Evolutionary conservation across 2,888 invertebrate species (phyloP), one percentile per base, ranked within the genome.

Genomic region (Glyphotaelius pellucidus): DNA sequence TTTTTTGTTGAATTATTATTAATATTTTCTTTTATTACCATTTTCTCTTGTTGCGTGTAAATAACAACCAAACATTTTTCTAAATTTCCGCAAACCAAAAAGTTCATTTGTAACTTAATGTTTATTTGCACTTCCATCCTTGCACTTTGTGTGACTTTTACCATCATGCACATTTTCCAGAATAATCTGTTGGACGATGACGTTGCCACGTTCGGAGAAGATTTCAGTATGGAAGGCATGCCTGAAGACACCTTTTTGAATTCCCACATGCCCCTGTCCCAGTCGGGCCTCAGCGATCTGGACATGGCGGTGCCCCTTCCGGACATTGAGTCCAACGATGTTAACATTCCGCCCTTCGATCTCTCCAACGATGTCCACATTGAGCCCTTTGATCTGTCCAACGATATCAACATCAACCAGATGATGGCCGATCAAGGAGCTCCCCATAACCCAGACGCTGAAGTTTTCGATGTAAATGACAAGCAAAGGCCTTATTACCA

Each of bases 361-460:
- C 91, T 93, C 79, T 89, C 92, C 11, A 93, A 93, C 84, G 91
- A 92, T 79, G 91, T 93, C 2, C 88, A 93, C 85, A 35, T 93
- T 80, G 94, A 94, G 91, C 95, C 95, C 80, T 93, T 94, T 79
- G 95, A 95, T 94, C 94, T 95, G 90, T 95, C 95, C 90, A 95
- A 95, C 94, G 95, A 95, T 92, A 95, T 95, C 93, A 95, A 94
- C 15, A 94, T 95, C 79, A 95, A 95, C 93, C 94, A 95, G 93
- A 93, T 94, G 89, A 94, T 95, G 32, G 95, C 95, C 31, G 94
- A 94, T 79, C 94, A 94, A 93, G 94, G 94, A 81, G 95, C 94
- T 52, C 94, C 95, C 14, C 87, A 94, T 31, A 94, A 95, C 94
- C 95, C 95, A n/a, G 95, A 95, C 93, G 95, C 95, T 0, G 95